Evolutionary conservation across 2,888 invertebrate species (phyloP).

Genomic region (Norana najaformis): DNA sequence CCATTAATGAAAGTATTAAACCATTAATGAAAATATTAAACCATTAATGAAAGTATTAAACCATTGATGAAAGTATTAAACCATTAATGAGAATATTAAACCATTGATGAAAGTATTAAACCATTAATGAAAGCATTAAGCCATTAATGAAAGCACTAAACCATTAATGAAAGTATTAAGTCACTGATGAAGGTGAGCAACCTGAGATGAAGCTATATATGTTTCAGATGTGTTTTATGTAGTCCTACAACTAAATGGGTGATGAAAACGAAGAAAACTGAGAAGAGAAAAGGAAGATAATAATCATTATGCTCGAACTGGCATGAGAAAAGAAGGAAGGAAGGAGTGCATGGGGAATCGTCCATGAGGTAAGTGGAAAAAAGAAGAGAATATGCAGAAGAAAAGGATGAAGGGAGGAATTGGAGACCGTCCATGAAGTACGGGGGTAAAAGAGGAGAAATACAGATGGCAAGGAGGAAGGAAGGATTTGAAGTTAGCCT

Average conservation of each 20-base stretch:
- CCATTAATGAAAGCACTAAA: neutral
- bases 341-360: too few relatives aligned
- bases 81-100: too few relatives aligned
- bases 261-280: neutral
- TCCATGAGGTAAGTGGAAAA: neutral
- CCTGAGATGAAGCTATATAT: neutral
- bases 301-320: neutral
- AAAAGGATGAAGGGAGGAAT: too few relatives aligned
- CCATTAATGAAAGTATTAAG: neutral
- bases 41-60: too few relatives aligned
- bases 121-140: too few relatives aligned
- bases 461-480: neutral
- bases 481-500: too few relatives aligned
- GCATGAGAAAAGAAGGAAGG: neutral
- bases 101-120: too few relatives aligned
- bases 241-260: neutral
- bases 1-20: neutral
- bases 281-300: neutral
- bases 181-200: neutral
- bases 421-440: neutral
- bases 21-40: neutral
- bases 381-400: too few relatives aligned
- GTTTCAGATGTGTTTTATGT: neutral
- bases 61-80: too few relatives aligned
- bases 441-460: too few relatives aligned